These are phyloP conservation scores for Elephantulus edwardii DNA, from an alignment of 2,113 vertebrate genomes.

Conservation along the genomic window DNA sequence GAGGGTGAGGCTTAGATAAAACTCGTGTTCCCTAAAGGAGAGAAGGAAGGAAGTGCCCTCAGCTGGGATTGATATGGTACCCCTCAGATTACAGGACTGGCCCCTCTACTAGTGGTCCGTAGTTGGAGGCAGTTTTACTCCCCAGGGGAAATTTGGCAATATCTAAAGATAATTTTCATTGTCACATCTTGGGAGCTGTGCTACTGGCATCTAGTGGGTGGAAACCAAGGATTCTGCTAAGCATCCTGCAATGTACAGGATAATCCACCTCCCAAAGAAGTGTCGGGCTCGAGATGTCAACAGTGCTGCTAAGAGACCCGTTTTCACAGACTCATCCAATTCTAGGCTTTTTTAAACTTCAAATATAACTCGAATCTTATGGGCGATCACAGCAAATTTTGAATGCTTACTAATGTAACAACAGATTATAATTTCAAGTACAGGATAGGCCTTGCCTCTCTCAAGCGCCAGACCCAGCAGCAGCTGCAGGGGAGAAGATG, in stretches of 20 bases:
- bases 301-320: background rate
- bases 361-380: background rate
- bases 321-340: background rate
- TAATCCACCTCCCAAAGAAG: background rate
- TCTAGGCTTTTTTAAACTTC: background rate
- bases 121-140: background rate
- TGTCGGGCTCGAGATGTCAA: background rate
- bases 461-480: no score
- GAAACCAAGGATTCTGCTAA: background rate
- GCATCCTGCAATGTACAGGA: background rate
- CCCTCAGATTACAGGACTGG: background rate
- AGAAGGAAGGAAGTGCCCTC: no score
- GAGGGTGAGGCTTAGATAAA: background rate
- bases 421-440: background rate
- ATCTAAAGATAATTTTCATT: background rate
- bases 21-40: background rate
- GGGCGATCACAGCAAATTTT: background rate
- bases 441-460: no score
- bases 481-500: no score
- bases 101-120: background rate
- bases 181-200: background rate
- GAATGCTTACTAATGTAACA: background rate
- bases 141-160: background rate
- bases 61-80: background rate
- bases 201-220: background rate